Conservation (phyloP, 2,888 invertebrate species). For the Yponomeuta plumbellus region DNA sequence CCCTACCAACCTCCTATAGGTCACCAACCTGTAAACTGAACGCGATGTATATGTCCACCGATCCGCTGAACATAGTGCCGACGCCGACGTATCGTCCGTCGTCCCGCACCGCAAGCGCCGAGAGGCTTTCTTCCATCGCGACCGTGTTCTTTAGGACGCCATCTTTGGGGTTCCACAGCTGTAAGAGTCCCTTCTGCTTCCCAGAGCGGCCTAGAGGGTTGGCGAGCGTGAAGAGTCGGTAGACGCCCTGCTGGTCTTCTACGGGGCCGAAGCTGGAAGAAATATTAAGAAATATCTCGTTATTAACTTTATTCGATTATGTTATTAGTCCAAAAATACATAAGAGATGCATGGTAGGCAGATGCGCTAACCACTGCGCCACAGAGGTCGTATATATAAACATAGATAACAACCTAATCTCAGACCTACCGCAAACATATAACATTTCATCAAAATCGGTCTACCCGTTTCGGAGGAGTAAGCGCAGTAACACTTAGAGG, state of each 20-base stretch:
- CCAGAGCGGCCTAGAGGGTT: constrained; percentile 87
- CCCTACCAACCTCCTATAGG: too few relatives aligned
- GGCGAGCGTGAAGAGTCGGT: constrained; percentile 85
- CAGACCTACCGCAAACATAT: too few relatives aligned
- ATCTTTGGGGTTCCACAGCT: constrained; percentile 79
- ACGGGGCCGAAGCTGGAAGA: constrained; percentile 80
- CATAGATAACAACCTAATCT: too few relatives aligned
- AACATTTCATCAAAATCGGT: too few relatives aligned
- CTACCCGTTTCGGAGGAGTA: too few relatives aligned
- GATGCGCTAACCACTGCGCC: too few relatives aligned
- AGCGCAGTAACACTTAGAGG: too few relatives aligned
- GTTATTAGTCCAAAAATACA: too few relatives aligned
- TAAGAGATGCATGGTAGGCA: too few relatives aligned
- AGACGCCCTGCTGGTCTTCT: constrained; percentile 80
- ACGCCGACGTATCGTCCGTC: constrained; percentile 95
- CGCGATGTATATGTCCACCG: constrained; percentile 91
- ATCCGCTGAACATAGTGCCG: constrained; percentile 95
- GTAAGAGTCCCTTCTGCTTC: constrained; percentile 84
- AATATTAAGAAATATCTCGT: background rate
- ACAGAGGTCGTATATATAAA: too few relatives aligned
- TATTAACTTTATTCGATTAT: too few relatives aligned
- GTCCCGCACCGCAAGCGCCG: constrained; percentile 90
- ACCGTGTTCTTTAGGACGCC: constrained; percentile 76
- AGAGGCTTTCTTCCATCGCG: constrained; percentile 83
- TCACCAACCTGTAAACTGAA: constrained; percentile 88